Conservation (phyloP, 2,113 vertebrate genomes). For the Gnathonemus longibarbis region DNA sequence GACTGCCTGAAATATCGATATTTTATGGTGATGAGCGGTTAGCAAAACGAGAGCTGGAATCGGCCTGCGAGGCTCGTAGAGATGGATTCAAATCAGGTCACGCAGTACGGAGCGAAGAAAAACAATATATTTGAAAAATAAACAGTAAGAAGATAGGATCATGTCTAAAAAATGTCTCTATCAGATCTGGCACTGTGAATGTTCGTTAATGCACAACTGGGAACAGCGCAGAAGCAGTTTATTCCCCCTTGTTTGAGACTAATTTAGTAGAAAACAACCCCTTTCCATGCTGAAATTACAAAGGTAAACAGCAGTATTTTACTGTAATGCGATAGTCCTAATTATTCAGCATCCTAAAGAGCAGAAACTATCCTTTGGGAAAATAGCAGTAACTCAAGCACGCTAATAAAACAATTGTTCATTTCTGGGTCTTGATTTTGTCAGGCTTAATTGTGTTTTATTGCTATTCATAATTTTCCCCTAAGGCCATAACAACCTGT, state of each 20-base stretch:
- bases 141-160: constrained; percentile 16
- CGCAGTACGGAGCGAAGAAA: background rate
- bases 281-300: constrained; percentile 24
- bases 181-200: constrained; percentile 20
- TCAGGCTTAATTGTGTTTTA: background rate
- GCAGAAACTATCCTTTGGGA: constrained; percentile 37
- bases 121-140: constrained; percentile 24
- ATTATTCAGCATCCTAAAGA: constrained; percentile 42
- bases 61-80: background rate
- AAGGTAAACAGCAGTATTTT: constrained; percentile 28
- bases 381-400: constrained; percentile 48
- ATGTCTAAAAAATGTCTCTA: constrained; percentile 19
- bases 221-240: background rate
- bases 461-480: background rate
- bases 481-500: constrained; percentile 8
- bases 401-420: constrained; percentile 2
- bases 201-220: constrained; percentile 16
- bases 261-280: constrained; percentile 29
- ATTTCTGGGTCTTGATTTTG: background rate
- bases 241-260: constrained; percentile 11
- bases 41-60: background rate
- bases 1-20: background rate
- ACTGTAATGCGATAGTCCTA: constrained; percentile 37
- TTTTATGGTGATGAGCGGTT: background rate
- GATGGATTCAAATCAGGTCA: background rate